phyloP scores from a whole-genome alignment of 2,888 invertebrate genomes.

The Ptilodon capucinus region DNA sequence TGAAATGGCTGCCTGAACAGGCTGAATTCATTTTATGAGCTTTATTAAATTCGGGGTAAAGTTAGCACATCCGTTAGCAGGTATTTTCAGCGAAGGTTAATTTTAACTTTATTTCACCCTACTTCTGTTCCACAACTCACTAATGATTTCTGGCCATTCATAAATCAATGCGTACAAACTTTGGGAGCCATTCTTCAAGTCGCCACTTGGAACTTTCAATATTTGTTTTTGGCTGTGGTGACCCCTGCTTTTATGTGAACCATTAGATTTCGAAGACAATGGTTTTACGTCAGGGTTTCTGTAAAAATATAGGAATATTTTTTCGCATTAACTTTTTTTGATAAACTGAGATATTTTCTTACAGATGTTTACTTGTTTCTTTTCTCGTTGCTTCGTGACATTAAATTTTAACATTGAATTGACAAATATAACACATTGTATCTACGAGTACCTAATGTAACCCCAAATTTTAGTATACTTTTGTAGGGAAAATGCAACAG shows the following conservation, averaged over 20 bases:
- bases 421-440: too few relatives aligned
- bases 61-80: conserved; percentile 32
- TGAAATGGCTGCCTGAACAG: conserved; percentile 5
- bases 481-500: too few relatives aligned
- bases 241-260: conserved; percentile 20
- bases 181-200: conserved; percentile 40
- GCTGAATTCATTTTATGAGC: conserved; percentile 19
- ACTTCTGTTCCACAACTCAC: conserved; percentile 42
- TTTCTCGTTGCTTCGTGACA: too few relatives aligned
- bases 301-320: neutral
- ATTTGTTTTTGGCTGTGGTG: conserved; percentile 26
- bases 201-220: conserved; percentile 36
- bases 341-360: too few relatives aligned
- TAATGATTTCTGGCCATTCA: conserved; percentile 53
- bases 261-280: conserved; percentile 6
- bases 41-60: conserved; percentile 31
- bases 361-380: too few relatives aligned
- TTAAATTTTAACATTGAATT: too few relatives aligned
- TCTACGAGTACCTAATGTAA: too few relatives aligned
- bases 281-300: neutral
- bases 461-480: too few relatives aligned
- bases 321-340: neutral
- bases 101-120: conserved; percentile 51
- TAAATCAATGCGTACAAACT: conserved; percentile 52
- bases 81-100: conserved; percentile 42